Evolutionary conservation across 2,888 invertebrate species (phyloP).

Genomic region (Entomobrya multifasciata): DNA sequence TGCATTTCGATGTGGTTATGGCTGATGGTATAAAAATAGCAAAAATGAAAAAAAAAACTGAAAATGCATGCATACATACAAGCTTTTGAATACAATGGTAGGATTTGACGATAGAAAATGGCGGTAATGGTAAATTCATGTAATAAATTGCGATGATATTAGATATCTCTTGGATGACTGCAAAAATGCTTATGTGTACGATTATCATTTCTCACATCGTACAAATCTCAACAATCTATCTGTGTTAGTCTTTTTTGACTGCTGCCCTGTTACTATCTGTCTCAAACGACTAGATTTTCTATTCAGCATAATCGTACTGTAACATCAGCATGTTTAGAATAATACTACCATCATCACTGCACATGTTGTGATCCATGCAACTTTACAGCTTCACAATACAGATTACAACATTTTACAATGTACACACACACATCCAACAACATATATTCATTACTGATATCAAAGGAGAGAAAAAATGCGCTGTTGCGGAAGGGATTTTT

Average conservation of each 20-base stretch:
- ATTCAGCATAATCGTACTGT: background rate
- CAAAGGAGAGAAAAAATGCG: constrained; percentile 30
- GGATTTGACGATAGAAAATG: too few relatives aligned
- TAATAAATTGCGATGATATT: constrained; percentile 44
- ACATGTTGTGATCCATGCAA: background rate
- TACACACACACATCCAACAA: background rate
- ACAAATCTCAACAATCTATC: constrained; percentile 63
- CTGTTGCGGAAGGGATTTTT: constrained; percentile 58
- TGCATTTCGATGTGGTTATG: too few relatives aligned
- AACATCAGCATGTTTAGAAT: background rate
- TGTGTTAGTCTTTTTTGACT: background rate
- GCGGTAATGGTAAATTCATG: constrained; percentile 33
- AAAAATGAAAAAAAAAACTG: too few relatives aligned
- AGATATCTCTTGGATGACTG: constrained; percentile 42
- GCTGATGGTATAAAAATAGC: too few relatives aligned
- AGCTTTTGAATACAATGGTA: background rate
- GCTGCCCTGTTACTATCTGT: background rate
- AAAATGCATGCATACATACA: background rate
- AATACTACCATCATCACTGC: background rate
- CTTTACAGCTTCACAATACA: too few relatives aligned
- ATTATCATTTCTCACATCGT: constrained; percentile 61
- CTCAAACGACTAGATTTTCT: background rate
- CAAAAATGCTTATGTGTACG: constrained; percentile 37
- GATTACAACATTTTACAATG: background rate
- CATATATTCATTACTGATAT: constrained; percentile 35